Evolutionary conservation across 2,888 invertebrate species (phyloP).

Genomic region (Conus canariensis): DNA sequence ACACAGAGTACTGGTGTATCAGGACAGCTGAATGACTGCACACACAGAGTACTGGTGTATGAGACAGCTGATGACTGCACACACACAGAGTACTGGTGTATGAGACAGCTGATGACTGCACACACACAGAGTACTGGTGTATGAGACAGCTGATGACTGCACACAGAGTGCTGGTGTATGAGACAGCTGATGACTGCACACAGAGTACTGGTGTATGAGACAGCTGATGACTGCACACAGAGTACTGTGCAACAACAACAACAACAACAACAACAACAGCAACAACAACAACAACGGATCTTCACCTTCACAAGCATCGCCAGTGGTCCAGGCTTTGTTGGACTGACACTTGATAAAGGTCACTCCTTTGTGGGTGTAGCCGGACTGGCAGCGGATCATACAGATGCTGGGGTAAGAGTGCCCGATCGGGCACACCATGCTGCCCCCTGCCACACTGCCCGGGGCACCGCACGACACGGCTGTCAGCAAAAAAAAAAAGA

Average conservation of each 20-base stretch:
- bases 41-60: too few species aligned
- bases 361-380: neutral
- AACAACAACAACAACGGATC: neutral
- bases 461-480: slow-evolving; percentile 18
- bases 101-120: too few species aligned
- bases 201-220: too few species aligned
- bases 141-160: too few species aligned
- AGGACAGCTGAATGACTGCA: too few species aligned
- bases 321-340: neutral
- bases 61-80: too few species aligned
- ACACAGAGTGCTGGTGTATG: too few species aligned
- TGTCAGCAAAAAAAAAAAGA: neutral
- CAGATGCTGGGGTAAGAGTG: neutral
- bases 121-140: too few species aligned
- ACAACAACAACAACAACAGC: neutral
- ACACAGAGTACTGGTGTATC: too few species aligned
- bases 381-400: neutral
- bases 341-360: neutral
- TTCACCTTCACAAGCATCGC: neutral
- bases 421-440: neutral
- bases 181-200: too few species aligned
- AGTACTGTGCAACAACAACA: neutral
- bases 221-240: too few species aligned
- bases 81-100: too few species aligned
- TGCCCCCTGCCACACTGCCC: neutral